Conservation (phyloP, 2,113 vertebrate species). For the Cyprinodon brontotheroides region DNA sequence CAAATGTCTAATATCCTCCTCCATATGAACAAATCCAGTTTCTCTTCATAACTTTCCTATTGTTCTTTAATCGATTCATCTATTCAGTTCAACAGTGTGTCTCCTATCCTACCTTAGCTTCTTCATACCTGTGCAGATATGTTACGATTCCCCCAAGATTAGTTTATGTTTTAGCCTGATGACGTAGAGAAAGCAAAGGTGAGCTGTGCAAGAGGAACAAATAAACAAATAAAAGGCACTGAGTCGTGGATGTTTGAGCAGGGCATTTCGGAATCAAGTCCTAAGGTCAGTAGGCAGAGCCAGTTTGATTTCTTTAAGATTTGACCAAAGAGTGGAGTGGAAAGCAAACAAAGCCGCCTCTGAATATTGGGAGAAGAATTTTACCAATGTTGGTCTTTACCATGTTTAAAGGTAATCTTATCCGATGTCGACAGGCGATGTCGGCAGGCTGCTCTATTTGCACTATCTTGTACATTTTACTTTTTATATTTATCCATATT, state of each 20-base stretch:
- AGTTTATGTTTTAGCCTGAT: background rate
- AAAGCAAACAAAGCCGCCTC: slow-evolving; percentile 42
- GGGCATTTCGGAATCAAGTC: slow-evolving; percentile 4
- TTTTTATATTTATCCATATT: no score
- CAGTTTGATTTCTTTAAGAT: background rate
- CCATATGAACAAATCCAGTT: background rate
- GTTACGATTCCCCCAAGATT: background rate
- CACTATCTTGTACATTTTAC: no score
- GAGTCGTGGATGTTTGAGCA: background rate
- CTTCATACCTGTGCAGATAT: background rate
- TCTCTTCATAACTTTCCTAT: slow-evolving; percentile 1
- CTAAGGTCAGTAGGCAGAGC: background rate
- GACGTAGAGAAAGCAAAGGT: background rate
- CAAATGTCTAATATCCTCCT: background rate
- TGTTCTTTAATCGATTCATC: slow-evolving; percentile 33
- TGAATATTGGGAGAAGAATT: background rate
- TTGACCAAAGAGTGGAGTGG: background rate
- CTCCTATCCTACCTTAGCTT: slow-evolving; percentile 14
- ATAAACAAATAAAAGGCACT: background rate
- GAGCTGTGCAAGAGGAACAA: background rate
- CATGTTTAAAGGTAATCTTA: no score
- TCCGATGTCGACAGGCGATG: no score
- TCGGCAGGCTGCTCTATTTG: no score
- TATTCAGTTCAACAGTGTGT: slow-evolving; percentile 26
- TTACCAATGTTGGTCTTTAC: background rate